phyloP scores from a whole-genome alignment of 2,113 vertebrate species.

The Sylvia atricapilla region DNA sequence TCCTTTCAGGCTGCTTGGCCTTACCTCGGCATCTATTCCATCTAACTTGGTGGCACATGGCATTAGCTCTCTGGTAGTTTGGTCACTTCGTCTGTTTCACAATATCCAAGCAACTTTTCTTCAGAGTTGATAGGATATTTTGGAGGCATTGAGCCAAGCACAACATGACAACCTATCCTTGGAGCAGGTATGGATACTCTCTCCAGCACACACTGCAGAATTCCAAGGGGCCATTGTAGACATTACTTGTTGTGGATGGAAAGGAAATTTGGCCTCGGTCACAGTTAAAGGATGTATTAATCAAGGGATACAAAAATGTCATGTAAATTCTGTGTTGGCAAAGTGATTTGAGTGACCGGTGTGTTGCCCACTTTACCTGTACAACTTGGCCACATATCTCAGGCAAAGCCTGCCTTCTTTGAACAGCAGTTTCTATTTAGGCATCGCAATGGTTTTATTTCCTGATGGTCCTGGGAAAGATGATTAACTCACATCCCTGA shows the following conservation, averaged over 20 bases:
- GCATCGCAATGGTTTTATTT: neutral
- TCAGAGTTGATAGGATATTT: too few species aligned
- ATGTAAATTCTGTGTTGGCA: neutral
- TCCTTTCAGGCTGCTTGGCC: neutral
- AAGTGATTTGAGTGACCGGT: neutral
- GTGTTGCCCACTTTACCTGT: neutral
- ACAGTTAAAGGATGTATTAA: neutral
- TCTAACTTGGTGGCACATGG: neutral
- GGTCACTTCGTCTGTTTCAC: neutral
- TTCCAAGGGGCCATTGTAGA: neutral
- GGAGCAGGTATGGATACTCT: neutral
- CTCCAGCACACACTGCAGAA: neutral
- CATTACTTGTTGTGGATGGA: neutral
- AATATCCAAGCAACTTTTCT: neutral
- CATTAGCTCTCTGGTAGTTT: neutral
- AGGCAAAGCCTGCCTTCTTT: neutral
- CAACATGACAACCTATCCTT: rapidly evolving
- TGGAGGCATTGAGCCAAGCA: neutral
- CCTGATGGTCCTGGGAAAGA: neutral
- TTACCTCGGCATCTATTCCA: rapidly evolving
- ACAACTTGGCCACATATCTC: neutral
- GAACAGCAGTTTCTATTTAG: neutral
- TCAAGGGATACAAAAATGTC: neutral
- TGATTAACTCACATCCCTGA: neutral
- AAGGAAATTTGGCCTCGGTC: neutral